Evolutionary conservation across 2,797 vertebrate species (phyloP).

Genomic region (Tinamus major): DNA sequence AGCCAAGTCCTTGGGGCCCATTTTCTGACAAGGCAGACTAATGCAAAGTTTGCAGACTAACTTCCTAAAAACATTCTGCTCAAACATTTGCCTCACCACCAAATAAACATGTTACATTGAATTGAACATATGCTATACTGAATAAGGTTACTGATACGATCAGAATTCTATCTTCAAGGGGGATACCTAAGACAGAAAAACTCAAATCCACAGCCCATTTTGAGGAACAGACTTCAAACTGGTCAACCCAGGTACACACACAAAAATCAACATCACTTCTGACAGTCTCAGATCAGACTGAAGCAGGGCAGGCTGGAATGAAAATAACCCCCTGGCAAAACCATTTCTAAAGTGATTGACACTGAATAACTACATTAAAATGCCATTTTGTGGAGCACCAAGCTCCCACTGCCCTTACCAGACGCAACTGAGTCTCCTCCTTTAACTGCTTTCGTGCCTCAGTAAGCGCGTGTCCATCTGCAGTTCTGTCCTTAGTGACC

Average conservation of each 20-base stretch:
- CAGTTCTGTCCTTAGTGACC: constrained; percentile 86
- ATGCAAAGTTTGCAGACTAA: neutral
- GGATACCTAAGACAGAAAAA: neutral
- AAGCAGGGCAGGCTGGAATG: neutral
- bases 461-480: constrained; percentile 88
- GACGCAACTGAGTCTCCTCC: constrained; percentile 93
- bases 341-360: no score
- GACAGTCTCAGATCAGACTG: neutral
- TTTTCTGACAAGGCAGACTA: neutral
- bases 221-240: neutral
- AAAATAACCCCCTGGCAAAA: neutral
- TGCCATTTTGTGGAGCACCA: neutral
- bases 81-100: neutral
- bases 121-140: fast-evolving
- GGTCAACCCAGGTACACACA: neutral
- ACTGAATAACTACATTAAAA: fast-evolving
- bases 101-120: fast-evolving
- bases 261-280: neutral
- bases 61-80: neutral
- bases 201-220: fast-evolving
- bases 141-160: neutral
- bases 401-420: constrained; percentile 81
- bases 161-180: no score
- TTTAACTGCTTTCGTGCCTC: constrained; percentile 96
- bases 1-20: fast-evolving